Percentiles rank a stretch among this genome's conserved stretches.
These are phyloP conservation scores for Tanypteryx hageni DNA, from an alignment of 2,888 invertebrate species.

Conservation along the genomic window DNA sequence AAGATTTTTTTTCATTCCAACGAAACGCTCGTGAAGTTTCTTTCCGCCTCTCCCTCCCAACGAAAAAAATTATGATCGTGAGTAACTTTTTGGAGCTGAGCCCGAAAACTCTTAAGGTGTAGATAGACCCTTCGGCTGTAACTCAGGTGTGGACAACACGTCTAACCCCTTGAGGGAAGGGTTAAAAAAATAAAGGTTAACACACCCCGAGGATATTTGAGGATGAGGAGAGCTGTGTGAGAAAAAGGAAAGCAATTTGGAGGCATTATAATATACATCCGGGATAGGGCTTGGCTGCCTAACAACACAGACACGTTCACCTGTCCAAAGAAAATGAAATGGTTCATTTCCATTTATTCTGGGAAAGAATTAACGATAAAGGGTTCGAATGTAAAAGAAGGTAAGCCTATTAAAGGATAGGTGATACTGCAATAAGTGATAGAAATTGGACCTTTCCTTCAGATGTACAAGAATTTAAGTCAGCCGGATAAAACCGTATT, in stretches of 20 bases:
- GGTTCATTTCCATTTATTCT: conserved; percentile 52
- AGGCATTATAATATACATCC: conserved; percentile 61
- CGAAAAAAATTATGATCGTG: background rate
- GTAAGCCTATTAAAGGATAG: conserved; percentile 16
- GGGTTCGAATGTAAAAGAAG: background rate
- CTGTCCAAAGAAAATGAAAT: conserved; percentile 52
- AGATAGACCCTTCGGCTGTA: conserved; percentile 15
- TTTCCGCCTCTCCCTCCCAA: background rate
- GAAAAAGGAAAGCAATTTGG: conserved; percentile 54
- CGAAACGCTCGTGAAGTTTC: conserved; percentile 6
- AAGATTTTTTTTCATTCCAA: background rate
- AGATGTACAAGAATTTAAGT: conserved; percentile 2
- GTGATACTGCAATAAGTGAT: background rate
- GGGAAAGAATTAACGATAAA: background rate
- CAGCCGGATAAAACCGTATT: background rate
- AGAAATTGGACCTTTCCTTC: conserved; percentile 30
- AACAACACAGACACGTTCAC: conserved; percentile 63
- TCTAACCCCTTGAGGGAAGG: background rate
- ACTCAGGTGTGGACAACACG: conserved; percentile 15
- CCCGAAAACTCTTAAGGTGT: background rate
- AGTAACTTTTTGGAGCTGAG: background rate
- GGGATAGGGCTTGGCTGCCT: conserved; percentile 46
- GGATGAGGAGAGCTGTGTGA: conserved; percentile 53
- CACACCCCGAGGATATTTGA: conserved; percentile 50
- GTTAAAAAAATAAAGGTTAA: background rate